Conservation (phyloP, 2,113 vertebrate species). For the Phyllostomus hastatus region DNA sequence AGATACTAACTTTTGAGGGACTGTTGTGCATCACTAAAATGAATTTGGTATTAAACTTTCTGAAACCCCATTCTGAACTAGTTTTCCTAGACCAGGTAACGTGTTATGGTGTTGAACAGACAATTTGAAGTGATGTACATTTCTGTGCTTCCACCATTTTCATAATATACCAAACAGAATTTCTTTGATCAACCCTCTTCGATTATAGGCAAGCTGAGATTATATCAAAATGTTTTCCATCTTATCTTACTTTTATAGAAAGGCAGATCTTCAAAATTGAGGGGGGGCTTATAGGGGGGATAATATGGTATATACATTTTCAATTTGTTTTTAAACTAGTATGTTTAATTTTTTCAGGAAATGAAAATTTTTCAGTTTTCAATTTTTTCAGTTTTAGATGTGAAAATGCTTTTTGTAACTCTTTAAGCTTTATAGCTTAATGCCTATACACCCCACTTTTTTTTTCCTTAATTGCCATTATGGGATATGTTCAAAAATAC, state of each 20-base stretch:
- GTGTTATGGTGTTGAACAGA: not conserved
- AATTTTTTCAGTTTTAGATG: conserved; percentile 14
- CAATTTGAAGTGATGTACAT: not conserved
- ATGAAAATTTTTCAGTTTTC: too few relatives aligned
- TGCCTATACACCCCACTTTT: not conserved
- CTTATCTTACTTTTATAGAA: conserved; percentile 23
- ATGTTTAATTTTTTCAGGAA: not conserved
- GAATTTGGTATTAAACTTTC: conserved; percentile 3
- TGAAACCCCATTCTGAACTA: not conserved
- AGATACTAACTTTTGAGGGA: not conserved
- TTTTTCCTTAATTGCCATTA: not conserved
- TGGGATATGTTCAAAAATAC: not conserved
- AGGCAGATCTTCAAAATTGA: not conserved
- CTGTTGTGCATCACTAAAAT: conserved; percentile 10
- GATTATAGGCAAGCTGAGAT: not conserved
- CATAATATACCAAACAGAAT: not conserved
- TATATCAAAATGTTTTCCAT: not conserved
- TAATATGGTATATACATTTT: not conserved
- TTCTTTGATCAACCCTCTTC: not conserved
- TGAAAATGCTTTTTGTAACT: conserved; percentile 6
- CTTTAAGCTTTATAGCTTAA: not conserved
- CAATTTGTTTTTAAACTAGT: conserved; percentile 16
- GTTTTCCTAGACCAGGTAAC: not conserved
- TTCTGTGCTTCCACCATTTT: not conserved
- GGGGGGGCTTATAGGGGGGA: not conserved